Conservation (phyloP, 2,888 invertebrate genomes). For the Sympetrum striolatum region DNA sequence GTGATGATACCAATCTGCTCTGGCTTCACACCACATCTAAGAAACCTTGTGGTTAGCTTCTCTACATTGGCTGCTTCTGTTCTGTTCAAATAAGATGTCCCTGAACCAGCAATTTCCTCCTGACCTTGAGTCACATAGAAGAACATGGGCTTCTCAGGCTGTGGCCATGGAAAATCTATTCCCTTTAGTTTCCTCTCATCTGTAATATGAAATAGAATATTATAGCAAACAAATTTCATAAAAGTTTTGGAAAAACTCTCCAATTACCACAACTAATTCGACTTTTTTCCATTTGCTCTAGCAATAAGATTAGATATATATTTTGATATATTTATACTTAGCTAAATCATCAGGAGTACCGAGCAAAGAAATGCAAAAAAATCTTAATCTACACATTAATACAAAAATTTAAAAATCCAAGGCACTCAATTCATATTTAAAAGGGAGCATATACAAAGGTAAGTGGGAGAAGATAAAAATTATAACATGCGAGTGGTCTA, state of each 20-base stretch:
- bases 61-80: slow-evolving; percentile 99
- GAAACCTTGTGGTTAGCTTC: slow-evolving; percentile 93
- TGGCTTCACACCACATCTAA: slow-evolving; percentile 93
- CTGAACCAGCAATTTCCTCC: slow-evolving; percentile 98
- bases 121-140: slow-evolving; percentile 98
- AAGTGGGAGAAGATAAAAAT: too few species aligned
- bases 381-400: too few species aligned
- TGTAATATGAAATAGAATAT: slow-evolving; percentile 51
- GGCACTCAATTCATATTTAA: too few species aligned
- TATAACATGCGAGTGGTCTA: too few species aligned
- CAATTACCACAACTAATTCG: too few species aligned
- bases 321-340: too few species aligned
- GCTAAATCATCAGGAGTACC: too few species aligned
- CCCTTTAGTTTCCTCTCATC: slow-evolving; percentile 89
- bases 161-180: slow-evolving; percentile 98
- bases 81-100: slow-evolving; percentile 97
- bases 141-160: slow-evolving; percentile 96
- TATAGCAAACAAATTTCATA: neutral
- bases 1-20: slow-evolving; percentile 99
- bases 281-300: too few species aligned
- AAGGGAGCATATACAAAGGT: too few species aligned
- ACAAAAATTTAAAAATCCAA: too few species aligned
- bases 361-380: too few species aligned
- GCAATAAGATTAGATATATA: too few species aligned
- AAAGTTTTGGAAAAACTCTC: neutral